A percentile compares a stretch with the other conserved stretches of the same genome.
These are phyloP conservation scores for Leptodactylus fallax DNA, from an alignment of 2,797 vertebrate species.

Conservation along the genomic window DNA sequence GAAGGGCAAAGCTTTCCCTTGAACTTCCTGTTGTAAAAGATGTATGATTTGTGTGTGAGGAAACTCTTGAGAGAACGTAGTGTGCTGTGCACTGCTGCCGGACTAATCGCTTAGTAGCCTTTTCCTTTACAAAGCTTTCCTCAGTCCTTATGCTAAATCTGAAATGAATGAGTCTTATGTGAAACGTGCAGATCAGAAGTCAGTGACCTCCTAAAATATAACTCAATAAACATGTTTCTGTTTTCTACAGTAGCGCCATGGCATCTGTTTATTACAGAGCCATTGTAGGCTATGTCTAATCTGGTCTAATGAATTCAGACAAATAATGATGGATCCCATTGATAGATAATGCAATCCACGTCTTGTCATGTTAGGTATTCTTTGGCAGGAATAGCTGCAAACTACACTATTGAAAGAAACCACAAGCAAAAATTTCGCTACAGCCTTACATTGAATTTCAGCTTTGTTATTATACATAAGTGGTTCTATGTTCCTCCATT, in stretches of 20 bases:
- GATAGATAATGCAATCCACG: neutral
- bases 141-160: neutral
- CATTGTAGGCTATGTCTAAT: neutral
- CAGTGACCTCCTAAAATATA: neutral
- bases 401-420: neutral
- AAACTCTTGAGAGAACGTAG: conserved; percentile 48
- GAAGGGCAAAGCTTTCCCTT: conserved; percentile 51
- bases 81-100: conserved; percentile 30
- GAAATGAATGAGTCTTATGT: conserved; percentile 22
- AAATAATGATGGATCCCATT: neutral
- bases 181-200: conserved; percentile 12
- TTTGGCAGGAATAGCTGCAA: neutral
- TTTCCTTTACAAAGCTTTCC: conserved; percentile 12
- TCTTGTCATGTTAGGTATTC: too few species aligned
- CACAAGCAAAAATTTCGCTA: too few species aligned
- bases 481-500: neutral
- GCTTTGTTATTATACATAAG: too few species aligned
- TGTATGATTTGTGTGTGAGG: conserved; percentile 21
- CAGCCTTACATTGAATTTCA: too few species aligned
- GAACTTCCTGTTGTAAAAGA: conserved; percentile 50
- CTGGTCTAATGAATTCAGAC: neutral
- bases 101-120: conserved; percentile 18
- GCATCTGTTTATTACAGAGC: neutral
- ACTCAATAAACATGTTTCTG: neutral
- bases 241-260: neutral